Evolutionary conservation across 2,888 invertebrate genomes (phyloP), one percentile per base, ranked within the genome.

Genomic region (Pseudeuparius sepicola): DNA sequence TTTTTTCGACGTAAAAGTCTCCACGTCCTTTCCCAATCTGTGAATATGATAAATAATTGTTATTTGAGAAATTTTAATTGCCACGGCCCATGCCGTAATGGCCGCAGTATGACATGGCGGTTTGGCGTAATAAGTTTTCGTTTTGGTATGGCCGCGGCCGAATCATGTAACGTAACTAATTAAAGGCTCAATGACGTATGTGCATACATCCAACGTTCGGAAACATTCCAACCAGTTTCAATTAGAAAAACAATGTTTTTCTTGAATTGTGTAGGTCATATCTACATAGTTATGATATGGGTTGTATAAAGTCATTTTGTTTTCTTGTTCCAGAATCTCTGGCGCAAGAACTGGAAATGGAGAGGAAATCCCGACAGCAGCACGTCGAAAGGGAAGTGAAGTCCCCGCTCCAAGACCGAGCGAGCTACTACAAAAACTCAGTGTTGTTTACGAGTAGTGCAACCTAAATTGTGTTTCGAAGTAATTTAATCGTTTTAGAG

Each of bases 401-500:
- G 64, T 83, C 86, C 51, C 85, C 86, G 20, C 70, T 87, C 43
- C 83, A 85, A 52, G 87, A 87, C 63, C 71, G 80, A 42, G 73
- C 76, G 38, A 75, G 77, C 51, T 88, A 88, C 65, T 88, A 87
- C 69, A 88, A 88, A 66, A 88, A 86, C 65, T 87, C 88, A 18
- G 86, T 88, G 48, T 71, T 88, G 46, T 88, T 87, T 63, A 86
- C 86, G 52, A 86, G 86, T 60, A 86, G 85, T 60, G 87, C 87
- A 57, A 87, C 87, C 61, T 73, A 73, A 60, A 55, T 41, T 25
- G 20, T 9, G 9, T 20, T 16, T 38, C 29, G n/a, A n/a, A n/a
- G n/a, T n/a, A n/a, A n/a, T n/a, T n/a, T n/a, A n/a, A n/a, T n/a
- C n/a, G n/a, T n/a, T n/a, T n/a, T n/a, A n/a, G n/a, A n/a, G n/a